phyloP scores from a whole-genome alignment of 2,797 vertebrate genomes.

The Amblyraja radiata region DNA sequence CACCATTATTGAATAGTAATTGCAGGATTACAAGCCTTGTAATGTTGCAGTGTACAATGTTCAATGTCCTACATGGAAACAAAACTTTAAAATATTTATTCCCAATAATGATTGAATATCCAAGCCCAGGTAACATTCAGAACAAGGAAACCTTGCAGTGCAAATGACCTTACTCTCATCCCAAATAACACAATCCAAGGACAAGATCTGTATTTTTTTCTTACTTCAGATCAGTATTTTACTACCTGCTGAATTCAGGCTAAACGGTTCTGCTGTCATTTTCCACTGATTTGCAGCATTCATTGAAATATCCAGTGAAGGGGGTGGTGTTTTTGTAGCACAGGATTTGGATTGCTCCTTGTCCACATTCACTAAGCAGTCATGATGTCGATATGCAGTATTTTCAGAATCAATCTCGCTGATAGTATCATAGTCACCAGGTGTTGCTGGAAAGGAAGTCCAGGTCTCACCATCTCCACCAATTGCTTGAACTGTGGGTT shows the following conservation, averaged over 20 bases:
- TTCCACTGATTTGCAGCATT: neutral
- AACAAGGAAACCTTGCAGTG: too few relatives aligned
- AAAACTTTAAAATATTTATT: neutral
- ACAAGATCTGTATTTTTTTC: neutral
- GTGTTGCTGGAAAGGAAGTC: neutral
- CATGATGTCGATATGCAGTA: too few relatives aligned
- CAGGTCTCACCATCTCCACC: neutral
- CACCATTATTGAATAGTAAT: neutral
- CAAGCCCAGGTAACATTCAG: too few relatives aligned
- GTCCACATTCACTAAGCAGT: too few relatives aligned
- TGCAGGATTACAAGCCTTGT: neutral
- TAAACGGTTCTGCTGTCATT: neutral
- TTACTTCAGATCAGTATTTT: neutral
- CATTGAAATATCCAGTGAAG: neutral
- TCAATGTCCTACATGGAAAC: neutral
- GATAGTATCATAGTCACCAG: too few relatives aligned
- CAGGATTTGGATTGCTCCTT: neutral
- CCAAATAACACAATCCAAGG: neutral
- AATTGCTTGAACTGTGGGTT: neutral
- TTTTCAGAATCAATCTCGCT: neutral
- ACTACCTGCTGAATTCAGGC: conserved; percentile 5
- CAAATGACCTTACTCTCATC: too few relatives aligned
- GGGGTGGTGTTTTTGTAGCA: neutral
- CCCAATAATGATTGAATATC: too few relatives aligned
- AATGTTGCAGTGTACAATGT: neutral